These are phyloP conservation scores for Melanostoma mellinum DNA, from an alignment of 2,888 invertebrate genomes.

Conservation along the genomic window DNA sequence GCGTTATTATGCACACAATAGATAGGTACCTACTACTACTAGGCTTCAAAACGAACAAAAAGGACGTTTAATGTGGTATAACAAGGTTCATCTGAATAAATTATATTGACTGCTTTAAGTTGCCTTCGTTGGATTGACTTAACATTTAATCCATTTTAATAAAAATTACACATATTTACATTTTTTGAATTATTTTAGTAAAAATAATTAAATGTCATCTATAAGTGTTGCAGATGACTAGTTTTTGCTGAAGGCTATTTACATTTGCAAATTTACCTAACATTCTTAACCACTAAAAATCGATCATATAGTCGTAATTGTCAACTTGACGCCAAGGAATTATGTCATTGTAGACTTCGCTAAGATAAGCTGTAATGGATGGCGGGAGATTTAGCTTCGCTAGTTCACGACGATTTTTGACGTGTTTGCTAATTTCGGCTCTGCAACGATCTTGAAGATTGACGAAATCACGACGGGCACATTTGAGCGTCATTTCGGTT, in stretches of 20 bases:
- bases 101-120: too few relatives aligned
- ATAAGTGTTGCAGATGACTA: constrained; percentile 56
- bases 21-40: neutral
- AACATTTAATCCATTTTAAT: too few relatives aligned
- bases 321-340: constrained; percentile 80
- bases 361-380: constrained; percentile 84
- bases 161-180: neutral
- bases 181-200: neutral
- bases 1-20: constrained; percentile 16
- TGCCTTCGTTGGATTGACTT: too few relatives aligned
- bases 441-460: constrained; percentile 87
- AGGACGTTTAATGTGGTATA: neutral
- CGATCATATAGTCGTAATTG: constrained; percentile 81
- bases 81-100: too few relatives aligned
- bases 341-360: constrained; percentile 83
- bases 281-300: constrained; percentile 73
- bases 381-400: constrained; percentile 84
- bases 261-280: constrained; percentile 43
- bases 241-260: constrained; percentile 37
- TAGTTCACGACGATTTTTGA: constrained; percentile 83
- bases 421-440: constrained; percentile 84
- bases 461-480: constrained; percentile 85
- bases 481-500: constrained; percentile 87
- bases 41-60: constrained; percentile 4
- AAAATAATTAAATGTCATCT: constrained; percentile 57